Base-by-base conservation (phyloP, 2,888 invertebrate genomes). In the Lithophane semibrunnea region DNA sequence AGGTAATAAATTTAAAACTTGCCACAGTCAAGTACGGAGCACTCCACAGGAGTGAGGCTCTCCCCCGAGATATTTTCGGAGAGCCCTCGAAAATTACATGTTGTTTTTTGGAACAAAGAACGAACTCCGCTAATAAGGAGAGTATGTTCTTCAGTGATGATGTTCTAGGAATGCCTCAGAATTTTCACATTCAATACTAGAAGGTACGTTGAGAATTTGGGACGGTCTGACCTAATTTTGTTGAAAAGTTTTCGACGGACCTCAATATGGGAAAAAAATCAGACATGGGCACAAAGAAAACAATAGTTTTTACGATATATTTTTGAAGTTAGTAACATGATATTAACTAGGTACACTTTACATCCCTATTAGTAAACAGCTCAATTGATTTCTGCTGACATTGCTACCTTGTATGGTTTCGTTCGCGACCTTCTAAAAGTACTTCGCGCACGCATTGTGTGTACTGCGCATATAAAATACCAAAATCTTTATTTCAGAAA, bases 331-430 rank as follows among this genome's bases (percentile, higher is more conserved):
- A 37, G 47, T 52, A 72, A 64, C 42, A 44, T 52, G 21, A 42
- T 56, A 83, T 72, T 71, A 80, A 52, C 29, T 69, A 47, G 24
- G 49, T 63, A 70, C 60, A 68, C 63, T 76, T 71, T 77, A 74
- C 64, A 73, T 73, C 72, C 75, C 68, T 71, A 82, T 86, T 76
- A 81, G 85, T 77, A 82, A 84, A 85, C 79, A 84, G 80, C 69
- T 75, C 88, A 79, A 91, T 91, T 90, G 91, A 90, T 92, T 92
- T 91, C 89, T 89, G 88, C 86, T 92, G 91, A 92, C 93, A 92
- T 92, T 93, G 92, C 72, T 80, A 49, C 81, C 86, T 91, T 88
- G 82, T 91, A 89, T 88, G 94, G 93, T 90, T 93, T 93, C 93
- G 71, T 88, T 84, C 84, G 83, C 87, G 90, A 90, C 92, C 93